A percentile compares a stretch with the other conserved stretches of the same genome.
Conservation (phyloP, 2,797 vertebrate genomes). For the Xiphophorus birchmanni region DNA sequence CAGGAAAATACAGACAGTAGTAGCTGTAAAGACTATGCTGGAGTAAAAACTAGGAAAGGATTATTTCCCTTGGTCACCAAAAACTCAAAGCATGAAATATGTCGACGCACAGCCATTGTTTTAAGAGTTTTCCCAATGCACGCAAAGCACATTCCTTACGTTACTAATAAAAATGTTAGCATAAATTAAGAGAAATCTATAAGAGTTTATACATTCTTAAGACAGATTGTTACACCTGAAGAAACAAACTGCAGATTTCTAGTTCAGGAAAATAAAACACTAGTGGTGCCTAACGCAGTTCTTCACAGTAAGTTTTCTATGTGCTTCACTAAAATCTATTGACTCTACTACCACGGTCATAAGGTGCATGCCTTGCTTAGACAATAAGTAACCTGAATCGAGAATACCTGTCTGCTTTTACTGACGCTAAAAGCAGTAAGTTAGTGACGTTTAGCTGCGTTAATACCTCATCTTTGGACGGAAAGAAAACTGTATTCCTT, state of each 20-base stretch:
- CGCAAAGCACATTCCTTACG: slow-evolving; percentile 56
- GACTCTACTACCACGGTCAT: slow-evolving; percentile 11
- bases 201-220: slow-evolving; percentile 55
- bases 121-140: slow-evolving; percentile 23
- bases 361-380: slow-evolving; percentile 17
- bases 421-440: slow-evolving; percentile 13
- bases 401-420: slow-evolving; percentile 12
- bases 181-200: slow-evolving; percentile 17
- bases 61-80: slow-evolving; percentile 68
- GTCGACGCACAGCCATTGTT: slow-evolving; percentile 16
- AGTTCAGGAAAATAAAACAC: slow-evolving; percentile 21
- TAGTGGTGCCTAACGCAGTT: slow-evolving; percentile 20
- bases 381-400: slow-evolving; percentile 15
- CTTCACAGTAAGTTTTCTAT: slow-evolving; percentile 47
- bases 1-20: slow-evolving; percentile 37
- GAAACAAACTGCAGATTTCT: slow-evolving; percentile 18
- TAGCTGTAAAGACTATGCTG: slow-evolving; percentile 39
- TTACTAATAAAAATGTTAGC: slow-evolving; percentile 37
- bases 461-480: background rate
- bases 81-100: slow-evolving; percentile 41
- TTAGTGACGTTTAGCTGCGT: slow-evolving; percentile 16
- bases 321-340: slow-evolving; percentile 24
- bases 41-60: slow-evolving; percentile 44
- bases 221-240: slow-evolving; percentile 29
- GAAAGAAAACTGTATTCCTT: slow-evolving; percentile 13